Evolutionary conservation across 2,113 vertebrate species (phyloP), one percentile per base, ranked within the genome.

Genomic region (Monarcha castaneiventris): DNA sequence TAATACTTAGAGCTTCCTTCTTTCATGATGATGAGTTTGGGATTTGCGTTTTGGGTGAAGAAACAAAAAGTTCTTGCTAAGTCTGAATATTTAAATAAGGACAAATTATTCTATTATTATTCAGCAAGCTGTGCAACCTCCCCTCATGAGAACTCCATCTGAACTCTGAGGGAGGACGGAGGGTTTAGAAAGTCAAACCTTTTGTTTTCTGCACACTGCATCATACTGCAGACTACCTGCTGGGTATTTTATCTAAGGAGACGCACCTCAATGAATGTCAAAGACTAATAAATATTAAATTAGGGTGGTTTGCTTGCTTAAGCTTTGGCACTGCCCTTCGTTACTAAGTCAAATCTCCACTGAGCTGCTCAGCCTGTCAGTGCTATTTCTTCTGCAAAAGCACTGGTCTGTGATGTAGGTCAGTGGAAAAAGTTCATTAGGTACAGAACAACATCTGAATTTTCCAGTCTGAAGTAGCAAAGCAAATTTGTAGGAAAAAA

Each of bases 211-310:
- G 30, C 29, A 30, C 8, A 14, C 49, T 82, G 52, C 82, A 78
- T 85, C 78, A 73, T 20, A 69, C 35, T 93, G 12, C 37, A 69
- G 78, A 76, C 15, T 80, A 80, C 54, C 62, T 86, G 61, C 22
- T 87, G 58, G 20, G 49, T 76, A 78, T 89, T 74, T 77, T 86
- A 89, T 74, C 80, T 84, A 32, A 14, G 39, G 61, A 94, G 86
- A 90, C 2, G 23, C 75, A 89, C 39, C 25, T 78, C 80, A 54
- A 27, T 46, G 75, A 93, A 92, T 52, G 91, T 77, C 93, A 89
- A 85, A 83, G 80, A 75, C 33, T 83, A 78, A 81, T 84, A 90
- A 89, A 91, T 91, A 95, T 88, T 95, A 80, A 80, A 89, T 78
- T 52, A 94, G 75, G 46, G 71, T 44, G 71, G 78, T 79, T 78